A percentile compares a stretch with the other conserved stretches of the same genome.
These are phyloP conservation scores for Aphis craccivora DNA, from an alignment of 1,140 invertebrate genomes.

Conservation along the genomic window DNA sequence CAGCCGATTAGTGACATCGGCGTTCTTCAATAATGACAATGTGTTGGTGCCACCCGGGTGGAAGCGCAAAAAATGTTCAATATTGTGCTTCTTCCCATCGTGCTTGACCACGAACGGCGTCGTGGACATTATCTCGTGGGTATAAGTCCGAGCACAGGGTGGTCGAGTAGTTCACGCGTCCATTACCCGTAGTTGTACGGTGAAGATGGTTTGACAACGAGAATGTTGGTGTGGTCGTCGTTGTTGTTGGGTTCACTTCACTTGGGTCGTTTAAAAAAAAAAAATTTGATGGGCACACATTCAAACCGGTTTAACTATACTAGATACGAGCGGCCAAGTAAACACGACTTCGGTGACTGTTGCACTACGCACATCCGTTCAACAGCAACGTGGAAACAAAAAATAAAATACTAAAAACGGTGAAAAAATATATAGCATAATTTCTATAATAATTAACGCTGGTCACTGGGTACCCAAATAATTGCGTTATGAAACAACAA, in stretches of 20 bases:
- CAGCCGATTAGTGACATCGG: constrained; percentile 67
- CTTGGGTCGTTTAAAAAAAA: background rate
- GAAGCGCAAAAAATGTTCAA: constrained; percentile 68
- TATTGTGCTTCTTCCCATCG: constrained; percentile 67
- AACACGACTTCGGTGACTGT: background rate
- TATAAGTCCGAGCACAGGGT: background rate
- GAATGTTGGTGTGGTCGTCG: background rate
- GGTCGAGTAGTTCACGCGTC: background rate
- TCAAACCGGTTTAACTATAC: constrained; percentile 13
- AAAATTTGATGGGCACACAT: background rate
- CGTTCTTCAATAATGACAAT: constrained; percentile 66
- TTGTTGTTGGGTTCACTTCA: background rate
- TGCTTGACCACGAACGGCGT: constrained; percentile 66
- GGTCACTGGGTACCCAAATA: background rate
- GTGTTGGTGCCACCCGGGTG: constrained; percentile 73
- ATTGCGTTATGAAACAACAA: background rate
- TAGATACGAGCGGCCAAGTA: background rate
- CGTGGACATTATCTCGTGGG: constrained; percentile 27
- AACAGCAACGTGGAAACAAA: background rate
- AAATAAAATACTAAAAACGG: background rate
- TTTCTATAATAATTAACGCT: background rate
- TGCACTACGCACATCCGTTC: background rate
- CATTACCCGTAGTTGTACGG: background rate
- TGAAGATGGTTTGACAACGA: background rate
- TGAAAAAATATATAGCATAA: background rate